Base-by-base conservation (phyloP, 1,140 invertebrate genomes). In the Leptopilina boulardi region DNA sequence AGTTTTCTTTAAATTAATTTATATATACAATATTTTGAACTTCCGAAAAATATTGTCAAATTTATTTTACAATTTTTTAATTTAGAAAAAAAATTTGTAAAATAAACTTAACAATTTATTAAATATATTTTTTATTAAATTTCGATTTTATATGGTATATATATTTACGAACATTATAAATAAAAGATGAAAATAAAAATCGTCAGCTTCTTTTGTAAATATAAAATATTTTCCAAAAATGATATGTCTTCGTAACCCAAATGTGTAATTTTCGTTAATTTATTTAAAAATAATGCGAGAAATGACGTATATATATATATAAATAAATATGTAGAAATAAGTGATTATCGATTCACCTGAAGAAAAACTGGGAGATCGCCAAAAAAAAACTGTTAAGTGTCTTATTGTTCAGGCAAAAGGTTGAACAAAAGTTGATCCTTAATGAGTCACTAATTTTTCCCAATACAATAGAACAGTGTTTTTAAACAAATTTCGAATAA, bases 371-470 rank as follows among this genome's bases (percentile, higher is more conserved):
- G 73, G 82, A 79, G 80, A 79, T 84, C 82, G 80, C 80, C 82
- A 38, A 38, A 34, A 3, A n/a, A 86, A 79, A 90, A 90, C 87
- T 90, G 86, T 90, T 90, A 88, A 89, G 89, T 91, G 89, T 91
- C 89, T 91, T 91, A 91, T 88, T 88, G 88, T 91, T 89, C 88
- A 82, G 84, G 82, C 83, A 87, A 86, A 80, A 84, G 84, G 85
- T 88, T 90, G 86, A 87, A 87, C 83, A 82, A 86, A 85, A 83
- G 81, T 87, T 83, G 77, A 83, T 77, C 82, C 82, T 82, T 76
- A 21, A 4, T 30, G 26, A 42, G 15, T 38, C 66, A 38, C 34
- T 30, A 70, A 30, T 42, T 73, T 23, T 42, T n/a, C 10, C n/a
- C n/a, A n/a, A n/a, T n/a, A n/a, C n/a, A n/a, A n/a, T n/a, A n/a